phyloP scores from a whole-genome alignment of 2,888 invertebrate species.

The Cryptocheilus praepositus region DNA sequence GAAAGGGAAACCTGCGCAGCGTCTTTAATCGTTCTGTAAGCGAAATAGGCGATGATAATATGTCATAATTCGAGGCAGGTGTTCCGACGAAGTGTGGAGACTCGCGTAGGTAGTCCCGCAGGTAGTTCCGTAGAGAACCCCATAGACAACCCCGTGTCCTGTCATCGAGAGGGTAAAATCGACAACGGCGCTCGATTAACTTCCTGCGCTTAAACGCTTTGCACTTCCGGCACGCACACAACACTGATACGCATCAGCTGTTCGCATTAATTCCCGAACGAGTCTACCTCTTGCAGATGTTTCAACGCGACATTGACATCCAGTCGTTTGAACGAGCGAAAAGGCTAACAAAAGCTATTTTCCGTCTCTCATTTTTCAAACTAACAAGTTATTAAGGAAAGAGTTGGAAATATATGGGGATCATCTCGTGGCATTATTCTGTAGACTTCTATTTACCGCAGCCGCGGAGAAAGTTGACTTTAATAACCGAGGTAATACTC shows the following conservation, averaged over 20 bases:
- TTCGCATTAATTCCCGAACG: conserved; percentile 19
- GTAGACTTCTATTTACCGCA: conserved; percentile 45
- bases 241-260: conserved; percentile 37
- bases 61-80: conserved; percentile 4
- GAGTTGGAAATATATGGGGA: no score
- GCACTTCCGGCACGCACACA: conserved; percentile 1
- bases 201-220: conserved; percentile 60
- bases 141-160: conserved; percentile 12
- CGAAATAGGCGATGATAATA: background rate
- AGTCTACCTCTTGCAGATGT: background rate
- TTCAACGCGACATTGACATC: no score
- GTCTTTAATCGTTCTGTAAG: conserved; percentile 44
- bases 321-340: no score
- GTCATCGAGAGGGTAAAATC: conserved; percentile 50
- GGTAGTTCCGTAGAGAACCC: no score
- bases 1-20: conserved; percentile 35
- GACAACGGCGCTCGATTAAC: conserved; percentile 65
- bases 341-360: no score
- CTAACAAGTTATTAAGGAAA: no score
- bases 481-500: conserved; percentile 10
- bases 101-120: no score
- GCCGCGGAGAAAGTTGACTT: conserved; percentile 43
- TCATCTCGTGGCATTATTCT: no score
- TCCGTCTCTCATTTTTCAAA: no score
- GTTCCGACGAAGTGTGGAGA: no score